phyloP scores from a whole-genome alignment of 2,113 vertebrate species.

The Hyperoodon ampullatus region DNA sequence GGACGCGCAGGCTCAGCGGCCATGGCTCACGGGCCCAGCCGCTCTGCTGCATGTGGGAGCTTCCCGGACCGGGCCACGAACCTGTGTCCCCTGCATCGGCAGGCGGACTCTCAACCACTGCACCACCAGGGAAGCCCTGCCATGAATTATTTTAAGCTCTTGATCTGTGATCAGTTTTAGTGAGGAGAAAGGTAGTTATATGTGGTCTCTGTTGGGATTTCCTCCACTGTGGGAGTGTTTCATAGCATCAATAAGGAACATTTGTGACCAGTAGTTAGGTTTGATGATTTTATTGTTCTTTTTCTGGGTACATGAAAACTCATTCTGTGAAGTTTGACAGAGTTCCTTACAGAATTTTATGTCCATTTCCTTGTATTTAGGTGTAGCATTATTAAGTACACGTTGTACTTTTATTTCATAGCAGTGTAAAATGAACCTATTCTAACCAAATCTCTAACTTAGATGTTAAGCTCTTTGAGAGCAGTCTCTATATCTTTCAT shows the following conservation, averaged over 20 bases:
- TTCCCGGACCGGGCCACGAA: no score
- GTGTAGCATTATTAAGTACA: not conserved
- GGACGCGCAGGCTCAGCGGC: no score
- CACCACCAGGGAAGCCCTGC: not conserved
- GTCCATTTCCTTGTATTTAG: not conserved
- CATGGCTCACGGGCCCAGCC: no score
- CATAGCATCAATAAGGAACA: not conserved
- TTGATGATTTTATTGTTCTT: slow-evolving; percentile 37
- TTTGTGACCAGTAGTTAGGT: not conserved
- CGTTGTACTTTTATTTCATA: not conserved
- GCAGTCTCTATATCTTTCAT: not conserved
- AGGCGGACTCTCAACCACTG: no score
- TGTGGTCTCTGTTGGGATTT: not conserved
- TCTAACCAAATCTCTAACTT: not conserved
- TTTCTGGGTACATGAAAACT: not conserved
- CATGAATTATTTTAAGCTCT: slow-evolving; percentile 14
- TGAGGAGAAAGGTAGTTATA: slow-evolving; percentile 21
- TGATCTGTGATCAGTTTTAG: slow-evolving; percentile 9
- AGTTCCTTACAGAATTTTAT: not conserved
- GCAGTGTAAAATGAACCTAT: not conserved
- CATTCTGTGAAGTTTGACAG: not conserved
- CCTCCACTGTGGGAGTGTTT: not conserved
- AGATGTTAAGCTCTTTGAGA: not conserved
- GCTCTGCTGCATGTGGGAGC: no score
- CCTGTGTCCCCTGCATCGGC: no score